phyloP scores from a whole-genome alignment of 2,888 invertebrate species.

The Pterobdella sp. region DNA sequence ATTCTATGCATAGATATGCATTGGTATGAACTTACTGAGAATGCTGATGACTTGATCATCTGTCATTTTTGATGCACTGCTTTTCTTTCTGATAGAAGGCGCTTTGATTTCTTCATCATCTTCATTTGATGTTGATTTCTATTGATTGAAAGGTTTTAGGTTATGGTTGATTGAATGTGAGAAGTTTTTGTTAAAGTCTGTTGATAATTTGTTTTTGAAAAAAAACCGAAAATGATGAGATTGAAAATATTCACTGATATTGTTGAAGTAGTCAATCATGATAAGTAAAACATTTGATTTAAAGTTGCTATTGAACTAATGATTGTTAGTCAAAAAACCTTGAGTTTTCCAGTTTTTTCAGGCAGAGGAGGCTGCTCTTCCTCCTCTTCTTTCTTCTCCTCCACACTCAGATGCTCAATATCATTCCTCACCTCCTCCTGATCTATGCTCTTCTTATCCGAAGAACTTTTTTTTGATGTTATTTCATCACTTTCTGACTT shows the following conservation, averaged over 20 bases:
- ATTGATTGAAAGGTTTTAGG: constrained; percentile 66
- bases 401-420: not conserved
- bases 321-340: too few species aligned
- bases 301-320: too few species aligned
- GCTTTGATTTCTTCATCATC: constrained; percentile 48
- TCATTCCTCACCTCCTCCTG: not conserved
- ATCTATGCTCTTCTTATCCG: not conserved
- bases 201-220: too few species aligned
- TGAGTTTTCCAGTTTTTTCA: constrained; percentile 19
- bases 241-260: too few species aligned
- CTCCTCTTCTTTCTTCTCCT: constrained; percentile 17
- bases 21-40: constrained; percentile 56
- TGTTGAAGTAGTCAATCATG: too few species aligned
- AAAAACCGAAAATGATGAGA: too few species aligned
- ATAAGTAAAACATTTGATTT: too few species aligned
- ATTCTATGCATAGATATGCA: too few species aligned
- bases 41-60: constrained; percentile 65
- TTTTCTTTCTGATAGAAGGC: constrained; percentile 42
- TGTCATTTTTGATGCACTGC: constrained; percentile 63
- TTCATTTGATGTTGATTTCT: constrained; percentile 51
- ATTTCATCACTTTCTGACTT: not conserved
- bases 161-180: too few species aligned
- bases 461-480: not conserved
- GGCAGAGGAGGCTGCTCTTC: constrained; percentile 27
- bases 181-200: too few species aligned